Percentiles rank a stretch among this genome's conserved stretches.
Conservation (phyloP, 2,113 vertebrate genomes). For the Sinocyclocheilus anophthalmus region DNA sequence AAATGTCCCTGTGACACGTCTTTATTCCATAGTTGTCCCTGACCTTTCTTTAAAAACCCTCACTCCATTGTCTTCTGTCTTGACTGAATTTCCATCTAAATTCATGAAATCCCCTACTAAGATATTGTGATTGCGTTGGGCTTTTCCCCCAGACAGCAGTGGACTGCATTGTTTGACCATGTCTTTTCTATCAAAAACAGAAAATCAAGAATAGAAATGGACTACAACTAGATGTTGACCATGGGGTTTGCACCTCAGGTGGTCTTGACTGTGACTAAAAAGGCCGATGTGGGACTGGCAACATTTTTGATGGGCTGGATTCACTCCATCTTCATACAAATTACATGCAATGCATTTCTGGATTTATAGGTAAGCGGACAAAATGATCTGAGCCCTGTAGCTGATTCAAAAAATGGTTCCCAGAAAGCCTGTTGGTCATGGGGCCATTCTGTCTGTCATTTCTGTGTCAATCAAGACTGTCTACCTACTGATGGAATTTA, state of each 20-base stretch:
- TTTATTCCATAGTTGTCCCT: background rate
- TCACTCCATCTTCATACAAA: background rate
- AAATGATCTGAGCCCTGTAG: background rate
- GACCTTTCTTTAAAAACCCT: background rate
- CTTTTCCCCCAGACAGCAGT: background rate
- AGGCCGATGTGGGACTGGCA: background rate
- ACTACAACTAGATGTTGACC: background rate
- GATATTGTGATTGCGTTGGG: background rate
- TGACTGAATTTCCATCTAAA: conserved; percentile 15
- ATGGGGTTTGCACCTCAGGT: background rate
- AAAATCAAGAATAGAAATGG: background rate
- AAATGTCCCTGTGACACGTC: background rate
- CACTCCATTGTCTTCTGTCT: background rate
- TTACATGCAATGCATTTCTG: background rate
- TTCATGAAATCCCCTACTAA: background rate
- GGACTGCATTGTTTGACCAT: conserved; percentile 8
- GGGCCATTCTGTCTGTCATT: background rate
- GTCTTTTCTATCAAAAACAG: background rate
- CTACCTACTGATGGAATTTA: background rate
- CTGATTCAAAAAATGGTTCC: background rate
- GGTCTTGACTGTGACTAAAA: conserved; percentile 18
- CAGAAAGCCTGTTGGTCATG: background rate
- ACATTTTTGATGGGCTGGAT: background rate
- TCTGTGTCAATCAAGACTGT: background rate
- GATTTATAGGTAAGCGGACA: background rate